These are phyloP conservation scores for Echinarachnius parma DNA, from an alignment of 53 echinoderm and acorn worm genomes.

Conservation along the genomic window DNA sequence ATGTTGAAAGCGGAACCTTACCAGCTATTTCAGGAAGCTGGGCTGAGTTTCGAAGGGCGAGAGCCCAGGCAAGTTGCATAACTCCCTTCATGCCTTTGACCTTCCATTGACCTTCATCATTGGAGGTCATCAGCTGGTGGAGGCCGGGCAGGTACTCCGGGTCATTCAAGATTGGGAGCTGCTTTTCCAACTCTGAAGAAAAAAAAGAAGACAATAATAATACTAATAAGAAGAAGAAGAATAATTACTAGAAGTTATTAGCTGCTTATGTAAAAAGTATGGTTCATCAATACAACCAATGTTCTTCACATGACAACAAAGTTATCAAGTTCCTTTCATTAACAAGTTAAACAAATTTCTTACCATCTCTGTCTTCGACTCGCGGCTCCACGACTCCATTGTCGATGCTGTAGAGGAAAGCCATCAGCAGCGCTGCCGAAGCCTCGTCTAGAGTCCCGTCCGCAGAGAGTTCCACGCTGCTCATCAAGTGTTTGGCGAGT, in stretches of 20 bases:
- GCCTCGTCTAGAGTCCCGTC: slow-evolving; percentile 69
- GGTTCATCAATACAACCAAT: too few species aligned
- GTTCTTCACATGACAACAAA: too few species aligned
- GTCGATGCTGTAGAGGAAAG: slow-evolving; percentile 78
- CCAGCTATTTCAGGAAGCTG: slow-evolving; percentile 81
- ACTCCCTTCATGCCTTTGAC: slow-evolving; percentile 57
- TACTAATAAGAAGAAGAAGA: not conserved
- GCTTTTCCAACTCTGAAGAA: slow-evolving; percentile 54
- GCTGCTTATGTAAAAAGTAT: too few species aligned
- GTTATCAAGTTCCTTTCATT: too few species aligned
- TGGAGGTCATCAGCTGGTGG: slow-evolving; percentile 50
- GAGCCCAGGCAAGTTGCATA: slow-evolving; percentile 81
- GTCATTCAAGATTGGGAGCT: slow-evolving; percentile 70
- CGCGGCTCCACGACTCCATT: slow-evolving; percentile 51
- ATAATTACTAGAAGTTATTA: too few species aligned
- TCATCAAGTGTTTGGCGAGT: slow-evolving; percentile 62
- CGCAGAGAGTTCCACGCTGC: slow-evolving; percentile 29
- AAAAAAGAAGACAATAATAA: not conserved
- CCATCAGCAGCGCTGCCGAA: slow-evolving; percentile 69
- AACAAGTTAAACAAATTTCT: not conserved
- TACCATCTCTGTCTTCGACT: slow-evolving; percentile 74
- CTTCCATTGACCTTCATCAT: slow-evolving; percentile 55
- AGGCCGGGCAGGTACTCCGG: slow-evolving; percentile 63
- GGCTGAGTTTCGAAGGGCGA: slow-evolving; percentile 76
- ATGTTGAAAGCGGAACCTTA: slow-evolving; percentile 1